A percentile compares a stretch with the other conserved stretches of the same genome.
Evolutionary conservation across 1,140 invertebrate species (phyloP).

Genomic region (Tetranychus cinnabarinus): DNA sequence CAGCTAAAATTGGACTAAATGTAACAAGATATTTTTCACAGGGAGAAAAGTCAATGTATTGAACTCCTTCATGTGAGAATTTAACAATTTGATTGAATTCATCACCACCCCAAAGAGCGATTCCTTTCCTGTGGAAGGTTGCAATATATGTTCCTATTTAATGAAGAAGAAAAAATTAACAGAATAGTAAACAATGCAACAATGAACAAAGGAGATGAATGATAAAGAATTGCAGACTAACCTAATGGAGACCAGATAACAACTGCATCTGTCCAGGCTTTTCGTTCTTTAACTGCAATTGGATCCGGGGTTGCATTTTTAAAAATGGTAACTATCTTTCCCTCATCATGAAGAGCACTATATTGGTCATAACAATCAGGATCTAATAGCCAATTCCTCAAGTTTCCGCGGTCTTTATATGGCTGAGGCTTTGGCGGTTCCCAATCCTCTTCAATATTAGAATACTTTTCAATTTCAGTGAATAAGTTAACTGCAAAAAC

Average conservation of each 20-base stretch:
- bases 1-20: constrained; percentile 36
- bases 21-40: constrained; percentile 89
- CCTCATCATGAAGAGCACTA: constrained; percentile 57
- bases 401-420: constrained; percentile 52
- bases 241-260: constrained; percentile 8
- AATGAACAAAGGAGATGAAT: neutral
- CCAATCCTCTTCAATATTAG: constrained; percentile 77
- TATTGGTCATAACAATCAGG: constrained; percentile 87
- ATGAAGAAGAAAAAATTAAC: neutral
- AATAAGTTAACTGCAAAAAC: constrained; percentile 87
- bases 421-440: constrained; percentile 59
- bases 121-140: constrained; percentile 82
- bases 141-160: constrained; percentile 69
- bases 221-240: neutral
- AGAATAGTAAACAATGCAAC: neutral
- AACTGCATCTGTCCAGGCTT: constrained; percentile 9
- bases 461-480: constrained; percentile 86
- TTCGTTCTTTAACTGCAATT: constrained; percentile 49
- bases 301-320: constrained; percentile 74
- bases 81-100: constrained; percentile 72
- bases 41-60: constrained; percentile 91
- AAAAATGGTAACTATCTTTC: constrained; percentile 58
- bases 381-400: constrained; percentile 73
- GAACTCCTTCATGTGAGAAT: constrained; percentile 69
- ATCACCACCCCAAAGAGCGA: constrained; percentile 87